Evolutionary conservation across 2,113 vertebrate species (phyloP).

Genomic region (Tretioscincus oriximinensis): DNA sequence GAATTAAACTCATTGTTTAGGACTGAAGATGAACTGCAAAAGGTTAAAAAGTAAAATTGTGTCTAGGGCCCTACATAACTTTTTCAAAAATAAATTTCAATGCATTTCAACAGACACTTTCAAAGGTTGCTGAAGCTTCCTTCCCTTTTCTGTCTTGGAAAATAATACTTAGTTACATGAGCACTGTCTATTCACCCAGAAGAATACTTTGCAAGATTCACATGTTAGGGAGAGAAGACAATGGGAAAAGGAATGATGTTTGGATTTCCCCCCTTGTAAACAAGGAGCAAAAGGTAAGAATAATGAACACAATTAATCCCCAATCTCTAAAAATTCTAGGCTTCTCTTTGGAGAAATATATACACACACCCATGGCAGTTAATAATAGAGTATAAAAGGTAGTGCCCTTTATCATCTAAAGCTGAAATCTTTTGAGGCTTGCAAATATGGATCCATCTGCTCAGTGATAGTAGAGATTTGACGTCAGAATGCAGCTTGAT

Average conservation of each 20-base stretch:
- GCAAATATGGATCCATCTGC: constrained; percentile 64
- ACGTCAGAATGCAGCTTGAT: constrained; percentile 56
- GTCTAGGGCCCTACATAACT: not conserved
- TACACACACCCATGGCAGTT: constrained; percentile 55
- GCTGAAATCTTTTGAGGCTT: constrained; percentile 62
- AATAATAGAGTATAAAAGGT: constrained; percentile 72
- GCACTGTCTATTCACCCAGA: constrained; percentile 45
- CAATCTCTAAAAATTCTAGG: constrained; percentile 49
- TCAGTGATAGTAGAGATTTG: constrained; percentile 59
- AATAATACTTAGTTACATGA: constrained; percentile 56
- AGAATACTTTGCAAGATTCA: constrained; percentile 41
- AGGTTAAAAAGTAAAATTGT: too few relatives aligned
- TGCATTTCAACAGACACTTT: constrained; percentile 60
- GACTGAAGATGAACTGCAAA: too few relatives aligned
- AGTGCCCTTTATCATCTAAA: constrained; percentile 69
- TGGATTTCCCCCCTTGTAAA: constrained; percentile 57
- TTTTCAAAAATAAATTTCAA: constrained; percentile 64
- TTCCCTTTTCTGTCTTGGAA: constrained; percentile 12
- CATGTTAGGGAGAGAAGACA: constrained; percentile 22
- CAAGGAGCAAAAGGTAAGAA: constrained; percentile 42
- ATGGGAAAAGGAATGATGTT: constrained; percentile 40
- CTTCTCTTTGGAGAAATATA: constrained; percentile 58
- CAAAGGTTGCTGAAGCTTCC: constrained; percentile 69
- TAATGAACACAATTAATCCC: constrained; percentile 35
- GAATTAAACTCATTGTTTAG: constrained; percentile 2